Percentiles rank a stretch among this genome's conserved stretches.
phyloP scores from a whole-genome alignment of 2,797 vertebrate genomes.

The Gambusia yucatana region DNA sequence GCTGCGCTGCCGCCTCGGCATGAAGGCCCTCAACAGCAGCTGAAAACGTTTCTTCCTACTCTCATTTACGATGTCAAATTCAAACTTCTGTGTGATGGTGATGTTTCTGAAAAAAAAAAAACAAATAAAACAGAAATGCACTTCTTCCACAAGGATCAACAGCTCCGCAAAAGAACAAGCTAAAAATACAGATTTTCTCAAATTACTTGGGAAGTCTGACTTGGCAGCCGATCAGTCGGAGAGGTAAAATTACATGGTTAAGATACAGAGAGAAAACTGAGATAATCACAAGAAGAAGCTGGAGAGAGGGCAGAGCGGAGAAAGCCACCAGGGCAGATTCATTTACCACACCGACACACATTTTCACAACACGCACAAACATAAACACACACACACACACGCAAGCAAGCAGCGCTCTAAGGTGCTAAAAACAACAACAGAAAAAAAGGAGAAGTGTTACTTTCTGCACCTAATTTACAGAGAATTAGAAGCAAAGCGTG shows the following conservation, averaged over 20 bases:
- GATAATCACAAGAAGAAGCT: slow-evolving; percentile 51
- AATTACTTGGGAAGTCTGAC: slow-evolving; percentile 18
- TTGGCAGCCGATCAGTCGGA: slow-evolving; percentile 34
- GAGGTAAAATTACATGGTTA: slow-evolving; percentile 28
- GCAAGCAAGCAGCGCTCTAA: neutral
- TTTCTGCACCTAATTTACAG: neutral
- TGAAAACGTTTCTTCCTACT: slow-evolving; percentile 41
- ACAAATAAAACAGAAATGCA: neutral
- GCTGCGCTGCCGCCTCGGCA: slow-evolving; percentile 59
- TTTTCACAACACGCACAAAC: slow-evolving; percentile 24
- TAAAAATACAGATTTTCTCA: slow-evolving; percentile 19
- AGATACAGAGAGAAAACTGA: slow-evolving; percentile 36
- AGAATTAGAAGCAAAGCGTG: neutral
- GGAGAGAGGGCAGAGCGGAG: slow-evolving; percentile 30
- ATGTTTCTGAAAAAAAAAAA: neutral
- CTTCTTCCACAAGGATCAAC: slow-evolving; percentile 3
- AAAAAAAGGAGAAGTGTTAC: neutral
- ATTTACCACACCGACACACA: slow-evolving; percentile 46
- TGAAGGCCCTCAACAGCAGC: slow-evolving; percentile 57
- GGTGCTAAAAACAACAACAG: no score
- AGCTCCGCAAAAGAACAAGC: neutral
- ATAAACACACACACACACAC: neutral
- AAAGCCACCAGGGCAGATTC: slow-evolving; percentile 46
- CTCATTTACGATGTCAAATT: slow-evolving; percentile 7
- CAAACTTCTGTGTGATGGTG: neutral